Evolutionary conservation across 2,888 invertebrate genomes (phyloP).

Genomic region (Dolichomitus sp.): DNA sequence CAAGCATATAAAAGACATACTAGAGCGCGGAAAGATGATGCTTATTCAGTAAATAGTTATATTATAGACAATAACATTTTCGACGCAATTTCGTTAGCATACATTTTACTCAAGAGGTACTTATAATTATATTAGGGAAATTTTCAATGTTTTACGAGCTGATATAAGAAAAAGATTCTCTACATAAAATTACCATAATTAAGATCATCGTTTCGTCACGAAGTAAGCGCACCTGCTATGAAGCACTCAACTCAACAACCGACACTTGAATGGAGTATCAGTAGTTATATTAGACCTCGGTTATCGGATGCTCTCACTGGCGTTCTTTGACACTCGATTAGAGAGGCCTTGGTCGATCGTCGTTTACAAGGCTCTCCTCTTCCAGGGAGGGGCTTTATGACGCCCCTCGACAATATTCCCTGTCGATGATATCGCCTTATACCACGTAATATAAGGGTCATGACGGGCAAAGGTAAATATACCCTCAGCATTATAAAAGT

Average conservation of each 20-base stretch:
- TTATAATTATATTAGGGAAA: constrained; percentile 3
- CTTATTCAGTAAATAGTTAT: not conserved
- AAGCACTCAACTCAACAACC: constrained; percentile 31
- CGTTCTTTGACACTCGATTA: constrained; percentile 50
- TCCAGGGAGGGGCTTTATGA: constrained; percentile 8
- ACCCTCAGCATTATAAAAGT: not conserved
- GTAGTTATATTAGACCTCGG: constrained; percentile 11
- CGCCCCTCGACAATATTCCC: constrained; percentile 19
- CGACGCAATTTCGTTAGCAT: constrained; percentile 15
- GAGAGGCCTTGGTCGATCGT: constrained; percentile 48
- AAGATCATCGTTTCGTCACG: constrained; percentile 12
- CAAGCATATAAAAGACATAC: not conserved
- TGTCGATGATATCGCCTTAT: constrained; percentile 19
- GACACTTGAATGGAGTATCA: constrained; percentile 31
- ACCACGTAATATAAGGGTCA: not conserved
- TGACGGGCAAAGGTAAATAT: not conserved
- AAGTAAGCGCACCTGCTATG: not conserved
- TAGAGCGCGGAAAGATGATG: not conserved
- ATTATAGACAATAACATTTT: not conserved
- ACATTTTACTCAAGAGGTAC: constrained; percentile 6
- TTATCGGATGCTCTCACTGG: constrained; percentile 11
- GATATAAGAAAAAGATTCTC: not conserved
- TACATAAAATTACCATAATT: constrained; percentile 34
- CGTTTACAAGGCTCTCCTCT: constrained; percentile 37
- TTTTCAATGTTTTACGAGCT: not conserved